Conservation (phyloP, 1,140 invertebrate species). For the Argopecten irradians region DNA sequence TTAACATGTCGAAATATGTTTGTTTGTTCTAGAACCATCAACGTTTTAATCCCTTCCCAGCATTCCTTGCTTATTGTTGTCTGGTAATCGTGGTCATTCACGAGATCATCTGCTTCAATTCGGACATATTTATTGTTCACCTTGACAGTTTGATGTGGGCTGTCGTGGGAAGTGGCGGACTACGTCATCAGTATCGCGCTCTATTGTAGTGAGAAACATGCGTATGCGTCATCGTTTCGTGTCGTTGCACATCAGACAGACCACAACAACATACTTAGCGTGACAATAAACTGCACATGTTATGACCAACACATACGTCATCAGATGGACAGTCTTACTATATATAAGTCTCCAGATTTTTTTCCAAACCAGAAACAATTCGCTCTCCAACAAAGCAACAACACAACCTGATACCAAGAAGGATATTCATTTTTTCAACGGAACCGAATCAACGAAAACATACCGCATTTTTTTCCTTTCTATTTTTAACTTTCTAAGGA, state of each 20-base stretch:
- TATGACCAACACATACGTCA: background rate
- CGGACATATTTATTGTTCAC: background rate
- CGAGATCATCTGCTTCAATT: background rate
- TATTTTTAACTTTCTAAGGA: background rate
- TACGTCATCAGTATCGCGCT: background rate
- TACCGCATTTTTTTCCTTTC: background rate
- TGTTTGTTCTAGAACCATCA: background rate
- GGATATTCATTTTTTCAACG: too few species aligned
- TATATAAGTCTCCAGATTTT: background rate
- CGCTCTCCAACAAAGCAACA: background rate
- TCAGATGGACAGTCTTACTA: background rate
- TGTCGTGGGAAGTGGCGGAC: background rate
- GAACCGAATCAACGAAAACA: too few species aligned
- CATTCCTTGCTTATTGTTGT: background rate
- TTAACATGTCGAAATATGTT: background rate
- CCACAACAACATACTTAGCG: background rate
- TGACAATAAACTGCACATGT: background rate
- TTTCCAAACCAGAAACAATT: background rate
- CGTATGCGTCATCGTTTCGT: conserved; percentile 8
- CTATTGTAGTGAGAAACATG: background rate
- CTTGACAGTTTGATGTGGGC: background rate
- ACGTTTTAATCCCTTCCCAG: background rate
- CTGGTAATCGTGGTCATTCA: background rate
- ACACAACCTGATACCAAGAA: background rate
- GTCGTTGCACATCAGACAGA: background rate